Conservation (phyloP, 1,140 invertebrate species). For the Sitophilus oryzae region DNA sequence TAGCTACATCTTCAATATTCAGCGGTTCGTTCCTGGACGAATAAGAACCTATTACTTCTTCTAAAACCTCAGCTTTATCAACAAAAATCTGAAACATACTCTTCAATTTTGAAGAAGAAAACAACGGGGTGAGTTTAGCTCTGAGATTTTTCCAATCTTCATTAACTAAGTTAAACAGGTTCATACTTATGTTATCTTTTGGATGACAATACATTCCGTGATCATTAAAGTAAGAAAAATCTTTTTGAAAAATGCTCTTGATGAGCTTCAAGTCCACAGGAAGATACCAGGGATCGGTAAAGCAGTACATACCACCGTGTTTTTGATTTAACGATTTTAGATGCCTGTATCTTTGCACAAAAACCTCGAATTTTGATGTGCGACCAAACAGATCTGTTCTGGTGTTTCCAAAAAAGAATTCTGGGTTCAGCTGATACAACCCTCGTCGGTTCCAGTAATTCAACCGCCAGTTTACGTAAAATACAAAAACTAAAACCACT, state of each 20-base stretch:
- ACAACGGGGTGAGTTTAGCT: constrained; percentile 46
- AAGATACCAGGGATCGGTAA: background rate
- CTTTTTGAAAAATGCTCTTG: constrained; percentile 9
- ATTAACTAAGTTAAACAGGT: constrained; percentile 47
- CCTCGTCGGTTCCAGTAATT: constrained; percentile 8
- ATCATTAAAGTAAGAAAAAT: constrained; percentile 18
- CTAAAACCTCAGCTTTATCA: constrained; percentile 33
- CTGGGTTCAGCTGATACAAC: constrained; percentile 8
- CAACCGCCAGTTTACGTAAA: background rate
- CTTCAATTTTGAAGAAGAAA: constrained; percentile 48
- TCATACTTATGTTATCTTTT: constrained; percentile 44
- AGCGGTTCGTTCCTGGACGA: constrained; percentile 32
- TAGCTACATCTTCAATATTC: constrained; percentile 48
- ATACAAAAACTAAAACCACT: background rate
- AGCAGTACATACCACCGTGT: constrained; percentile 7
- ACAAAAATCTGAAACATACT: constrained; percentile 41
- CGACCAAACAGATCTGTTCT: background rate
- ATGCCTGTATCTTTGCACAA: background rate
- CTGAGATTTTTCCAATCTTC: constrained; percentile 47
- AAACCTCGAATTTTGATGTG: background rate
- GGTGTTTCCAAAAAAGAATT: constrained; percentile 4
- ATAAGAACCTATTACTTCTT: constrained; percentile 40
- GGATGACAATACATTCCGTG: constrained; percentile 38
- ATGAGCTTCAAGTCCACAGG: background rate
- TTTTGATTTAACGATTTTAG: background rate